Base-by-base conservation (phyloP, 1,140 invertebrate species). In the Stegodyphus dumicola region DNA sequence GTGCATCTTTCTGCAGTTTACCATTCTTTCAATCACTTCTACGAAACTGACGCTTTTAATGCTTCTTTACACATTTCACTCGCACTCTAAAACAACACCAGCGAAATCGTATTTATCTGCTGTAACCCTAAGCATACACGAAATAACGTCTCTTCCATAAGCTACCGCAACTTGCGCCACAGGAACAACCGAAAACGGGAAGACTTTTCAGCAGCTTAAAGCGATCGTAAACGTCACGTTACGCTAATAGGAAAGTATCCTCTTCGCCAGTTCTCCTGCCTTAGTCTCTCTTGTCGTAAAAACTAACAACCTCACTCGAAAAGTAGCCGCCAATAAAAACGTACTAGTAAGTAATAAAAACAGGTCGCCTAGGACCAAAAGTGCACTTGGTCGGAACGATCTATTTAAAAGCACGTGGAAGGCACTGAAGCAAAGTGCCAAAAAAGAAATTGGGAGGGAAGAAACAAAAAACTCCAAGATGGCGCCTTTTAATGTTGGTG, bases 281-380 rank as follows among this genome's bases (percentile, higher is more conserved):
- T 53, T 53, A 13, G 7, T 17, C 51, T 48, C 71, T 15, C 13
- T 74, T 53, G 11, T 48, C 77, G 66, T 79, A 79, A 79, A 79
- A 79, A 79, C 77, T 79, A 79, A 70, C 77, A 70, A 54, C 66
- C 65, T 56, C 77, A 77, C 77, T 79, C 67, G 51, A 48, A 74
- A 70, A 79, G 77, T 79, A 79, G 67, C 77, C 77, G 33, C 66
- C 67, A 79, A 79, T 79, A 79, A 79, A 79, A 79, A 4, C 11
- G 66, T 56, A 79, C 77, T 79, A 69, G 77, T 70, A 65, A 70
- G 66, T 70, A 69, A 79, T 79, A 79, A 79, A 79, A 69, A 69
- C 11, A 49, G 52, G 48, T 53, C 71, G 33, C 33, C 10, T 7
- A 33, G 33, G 33, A 33, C 33, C 33, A 74, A 74, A 18, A 74